phyloP scores from a whole-genome alignment of 2,888 invertebrate species.

The Leptogaster cylindrica region DNA sequence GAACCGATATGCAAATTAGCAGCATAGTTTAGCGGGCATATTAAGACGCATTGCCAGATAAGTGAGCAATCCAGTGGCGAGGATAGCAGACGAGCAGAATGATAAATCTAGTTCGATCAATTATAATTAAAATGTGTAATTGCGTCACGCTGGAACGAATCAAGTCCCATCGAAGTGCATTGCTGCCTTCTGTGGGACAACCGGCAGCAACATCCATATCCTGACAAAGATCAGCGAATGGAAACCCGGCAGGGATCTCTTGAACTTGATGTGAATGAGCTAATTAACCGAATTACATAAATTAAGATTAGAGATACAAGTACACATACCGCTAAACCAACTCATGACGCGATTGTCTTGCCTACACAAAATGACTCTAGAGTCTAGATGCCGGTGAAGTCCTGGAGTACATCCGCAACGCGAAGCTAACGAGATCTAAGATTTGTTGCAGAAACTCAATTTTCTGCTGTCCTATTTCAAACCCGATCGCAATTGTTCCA shows the following conservation, averaged over 20 bases:
- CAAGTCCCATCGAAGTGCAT: constrained; percentile 14
- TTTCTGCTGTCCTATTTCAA: too few relatives aligned
- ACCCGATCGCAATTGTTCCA: too few relatives aligned
- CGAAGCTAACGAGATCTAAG: too few relatives aligned
- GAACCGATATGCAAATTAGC: constrained; percentile 38
- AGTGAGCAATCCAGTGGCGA: not conserved
- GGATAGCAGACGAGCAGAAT: constrained; percentile 15
- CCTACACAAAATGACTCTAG: too few relatives aligned
- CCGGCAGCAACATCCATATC: not conserved
- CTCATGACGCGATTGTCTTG: not conserved
- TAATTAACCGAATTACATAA: constrained; percentile 44
- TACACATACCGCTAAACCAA: constrained; percentile 1
- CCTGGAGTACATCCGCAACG: too few relatives aligned
- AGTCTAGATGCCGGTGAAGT: too few relatives aligned
- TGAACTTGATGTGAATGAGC: constrained; percentile 35
- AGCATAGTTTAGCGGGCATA: constrained; percentile 18
- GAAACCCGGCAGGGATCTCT: not conserved
- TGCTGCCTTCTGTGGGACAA: not conserved
- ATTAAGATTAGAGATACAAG: constrained; percentile 33
- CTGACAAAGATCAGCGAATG: not conserved
- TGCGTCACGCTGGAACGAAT: constrained; percentile 10
- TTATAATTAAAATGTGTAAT: constrained; percentile 45
- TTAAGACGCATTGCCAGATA: constrained; percentile 4
- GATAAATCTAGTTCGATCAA: constrained; percentile 44
- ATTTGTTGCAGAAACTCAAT: too few relatives aligned